Conservation (phyloP, 30 jellyfish, hydroid and myxozoan species). For the Aurelia coerulea region DNA sequence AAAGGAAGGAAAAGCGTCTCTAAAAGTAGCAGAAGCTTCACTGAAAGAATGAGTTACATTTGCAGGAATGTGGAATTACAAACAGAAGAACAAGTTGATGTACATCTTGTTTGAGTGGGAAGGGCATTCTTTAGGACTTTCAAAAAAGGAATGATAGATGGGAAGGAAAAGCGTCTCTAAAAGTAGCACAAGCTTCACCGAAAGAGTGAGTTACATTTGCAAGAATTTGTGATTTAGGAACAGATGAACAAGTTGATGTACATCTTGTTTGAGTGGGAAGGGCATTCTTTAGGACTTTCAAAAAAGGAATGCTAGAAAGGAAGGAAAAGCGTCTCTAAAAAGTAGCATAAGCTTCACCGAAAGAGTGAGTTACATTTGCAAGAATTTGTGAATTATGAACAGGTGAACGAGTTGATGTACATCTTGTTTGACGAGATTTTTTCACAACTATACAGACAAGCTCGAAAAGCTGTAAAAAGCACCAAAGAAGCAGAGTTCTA, state of each 20-base stretch:
- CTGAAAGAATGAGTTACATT: too few relatives aligned
- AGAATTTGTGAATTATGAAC: too few relatives aligned
- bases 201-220: too few relatives aligned
- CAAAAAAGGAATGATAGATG: not conserved
- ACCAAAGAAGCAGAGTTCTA: too few relatives aligned
- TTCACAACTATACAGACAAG: too few relatives aligned
- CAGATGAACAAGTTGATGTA: constrained; percentile 56
- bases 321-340: not conserved
- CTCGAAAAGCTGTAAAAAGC: too few relatives aligned
- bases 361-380: too few relatives aligned
- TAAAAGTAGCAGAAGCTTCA: too few relatives aligned
- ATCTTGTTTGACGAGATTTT: too few relatives aligned
- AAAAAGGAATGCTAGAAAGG: not conserved
- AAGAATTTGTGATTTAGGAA: not conserved
- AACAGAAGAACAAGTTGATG: constrained; percentile 56
- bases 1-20: not conserved
- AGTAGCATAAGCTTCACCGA: too few relatives aligned
- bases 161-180: not conserved
- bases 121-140: not conserved
- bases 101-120: constrained; percentile 46
- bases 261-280: constrained; percentile 43
- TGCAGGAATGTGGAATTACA: constrained; percentile 88
- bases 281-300: not conserved
- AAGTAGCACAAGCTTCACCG: too few relatives aligned
- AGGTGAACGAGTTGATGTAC: too few relatives aligned